Evolutionary conservation across 2,797 vertebrate genomes (phyloP).

Genomic region (Malacoraja senta): DNA sequence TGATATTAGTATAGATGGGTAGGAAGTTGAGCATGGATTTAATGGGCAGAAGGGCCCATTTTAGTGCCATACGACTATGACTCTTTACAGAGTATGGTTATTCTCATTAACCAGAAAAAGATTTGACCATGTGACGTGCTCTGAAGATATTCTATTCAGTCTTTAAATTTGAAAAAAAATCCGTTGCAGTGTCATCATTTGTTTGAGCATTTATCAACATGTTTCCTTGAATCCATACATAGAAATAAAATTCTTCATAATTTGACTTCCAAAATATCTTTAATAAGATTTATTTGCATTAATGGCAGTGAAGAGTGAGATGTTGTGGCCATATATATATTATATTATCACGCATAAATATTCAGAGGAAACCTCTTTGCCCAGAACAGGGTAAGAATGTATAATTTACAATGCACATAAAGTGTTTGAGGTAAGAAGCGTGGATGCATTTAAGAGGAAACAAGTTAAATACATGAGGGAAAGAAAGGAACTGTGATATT

Average conservation of each 20-base stretch:
- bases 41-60: too few species aligned
- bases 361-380: too few species aligned
- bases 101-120: background rate
- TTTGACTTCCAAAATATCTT: background rate
- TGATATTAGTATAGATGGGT: too few species aligned
- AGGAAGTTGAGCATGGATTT: too few species aligned
- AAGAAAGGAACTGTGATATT: background rate
- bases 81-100: background rate
- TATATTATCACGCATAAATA: too few species aligned
- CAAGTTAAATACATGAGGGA: background rate
- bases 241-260: background rate
- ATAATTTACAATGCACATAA: background rate
- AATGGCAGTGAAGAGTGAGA: background rate
- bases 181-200: background rate
- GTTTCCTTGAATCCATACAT: background rate
- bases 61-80: too few species aligned
- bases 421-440: background rate
- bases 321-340: background rate
- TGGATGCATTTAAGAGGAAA: background rate
- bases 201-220: background rate
- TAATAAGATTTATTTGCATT: background rate
- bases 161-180: background rate
- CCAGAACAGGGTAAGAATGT: background rate
- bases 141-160: background rate
- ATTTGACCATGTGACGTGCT: background rate